Base-by-base conservation (phyloP, 2,113 vertebrate genomes). In the Gobiocypris rarus region DNA sequence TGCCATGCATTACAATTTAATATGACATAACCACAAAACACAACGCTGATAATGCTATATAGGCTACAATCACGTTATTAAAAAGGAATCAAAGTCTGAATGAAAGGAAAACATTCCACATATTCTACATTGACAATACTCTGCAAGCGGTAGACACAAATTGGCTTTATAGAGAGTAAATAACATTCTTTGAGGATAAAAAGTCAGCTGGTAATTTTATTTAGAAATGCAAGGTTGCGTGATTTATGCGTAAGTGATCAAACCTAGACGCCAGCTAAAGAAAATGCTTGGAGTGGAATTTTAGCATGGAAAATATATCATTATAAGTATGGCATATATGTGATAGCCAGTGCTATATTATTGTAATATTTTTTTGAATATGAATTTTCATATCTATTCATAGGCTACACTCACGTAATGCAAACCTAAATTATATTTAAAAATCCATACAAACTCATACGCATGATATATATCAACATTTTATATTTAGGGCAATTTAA, bases 1-100 rank as follows among this genome's bases (percentile, higher is more conserved):
- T 34, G 61, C 78, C 59, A 81, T 78, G 52, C 63, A 58, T 69
- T 59, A 45, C 58, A 14, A 78, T 54, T 7, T 22, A 58, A 69
- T 43, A 84, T 26, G 75, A 67, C 83, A 69, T n/a, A 78, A 71
- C 17, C 43, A 52, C 26, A 67, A 45, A 84, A 31, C 43, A 69
- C 59, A 43, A 34, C 19, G 9, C 71, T 75, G 41, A 74, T 67
- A n/a, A 24, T 6, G n/a, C 63, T 31, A n/a, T 13, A 17, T 17
- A n/a, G n/a, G n/a, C n/a, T n/a, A 52, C 28, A 22, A 52, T 45
- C 63, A 24, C 19, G 28, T 54, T 76, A 52, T 48, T 9, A 10
- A 65, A 67, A 31, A 59, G 13, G 22, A 43, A 78, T 43, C 54
- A 45, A n/a, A 77, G 15, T 45, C 13, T 4, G 4, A 41, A 45